Evolutionary conservation across 2,888 invertebrate genomes (phyloP).

Genomic region (Amphimallon solstitiale): DNA sequence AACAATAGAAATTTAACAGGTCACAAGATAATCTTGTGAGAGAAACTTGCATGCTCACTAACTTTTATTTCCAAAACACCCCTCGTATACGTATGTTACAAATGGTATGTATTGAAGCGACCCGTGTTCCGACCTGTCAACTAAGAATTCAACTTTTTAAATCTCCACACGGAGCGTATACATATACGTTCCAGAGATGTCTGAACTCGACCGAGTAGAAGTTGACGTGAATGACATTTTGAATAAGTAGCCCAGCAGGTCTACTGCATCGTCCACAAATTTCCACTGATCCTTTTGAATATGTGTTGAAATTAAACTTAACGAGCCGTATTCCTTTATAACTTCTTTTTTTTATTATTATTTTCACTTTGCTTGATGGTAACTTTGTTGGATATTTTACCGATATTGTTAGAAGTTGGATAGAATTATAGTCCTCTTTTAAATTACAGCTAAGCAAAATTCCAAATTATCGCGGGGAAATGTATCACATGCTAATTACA

Average conservation of each 20-base stretch:
- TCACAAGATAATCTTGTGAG: too few relatives aligned
- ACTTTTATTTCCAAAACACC: background rate
- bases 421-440: too few relatives aligned
- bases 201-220: slow-evolving; percentile 33
- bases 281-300: slow-evolving; percentile 45
- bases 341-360: too few relatives aligned
- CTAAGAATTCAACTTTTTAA: slow-evolving; percentile 30
- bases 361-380: too few relatives aligned
- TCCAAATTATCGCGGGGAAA: too few relatives aligned
- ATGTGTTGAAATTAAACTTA: slow-evolving; percentile 47
- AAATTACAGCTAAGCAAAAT: too few relatives aligned
- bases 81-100: background rate
- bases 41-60: too few relatives aligned
- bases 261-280: slow-evolving; percentile 39
- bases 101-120: background rate
- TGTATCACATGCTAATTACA: too few relatives aligned
- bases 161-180: slow-evolving; percentile 9
- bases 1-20: too few relatives aligned
- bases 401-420: too few relatives aligned
- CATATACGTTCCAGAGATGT: slow-evolving; percentile 15
- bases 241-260: slow-evolving; percentile 48
- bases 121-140: slow-evolving; percentile 34
- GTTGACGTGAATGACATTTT: slow-evolving; percentile 47
- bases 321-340: slow-evolving; percentile 39
- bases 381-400: too few relatives aligned